phyloP scores from a whole-genome alignment of 1,140 invertebrate genomes.

The Brachionus koreanus region DNA sequence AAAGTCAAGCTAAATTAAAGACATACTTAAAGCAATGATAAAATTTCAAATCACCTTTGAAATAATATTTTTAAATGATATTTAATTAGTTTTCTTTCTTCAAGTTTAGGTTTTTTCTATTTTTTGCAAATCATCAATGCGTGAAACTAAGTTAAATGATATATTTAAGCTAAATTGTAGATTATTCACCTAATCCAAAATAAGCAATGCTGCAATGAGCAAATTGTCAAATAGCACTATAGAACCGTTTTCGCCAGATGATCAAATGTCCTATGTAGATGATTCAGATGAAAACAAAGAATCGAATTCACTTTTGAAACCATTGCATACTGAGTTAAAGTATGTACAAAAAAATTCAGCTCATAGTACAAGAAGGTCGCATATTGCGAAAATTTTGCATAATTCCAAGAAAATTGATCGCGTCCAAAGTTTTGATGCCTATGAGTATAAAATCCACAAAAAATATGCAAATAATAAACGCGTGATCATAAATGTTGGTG shows the following conservation, averaged over 20 bases:
- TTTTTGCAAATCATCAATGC: not conserved
- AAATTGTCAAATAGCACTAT: not conserved
- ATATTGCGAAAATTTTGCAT: not conserved
- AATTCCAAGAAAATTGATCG: not conserved
- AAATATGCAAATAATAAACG: conserved; percentile 52
- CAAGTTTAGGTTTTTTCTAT: not conserved
- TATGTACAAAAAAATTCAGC: not conserved
- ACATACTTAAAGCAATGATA: not conserved
- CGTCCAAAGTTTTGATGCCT: not conserved
- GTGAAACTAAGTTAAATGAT: not conserved
- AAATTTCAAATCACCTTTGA: not conserved
- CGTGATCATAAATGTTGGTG: conserved; percentile 92
- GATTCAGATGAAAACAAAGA: not conserved
- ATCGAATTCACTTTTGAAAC: not conserved
- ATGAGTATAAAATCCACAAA: not conserved
- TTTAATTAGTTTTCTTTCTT: not conserved
- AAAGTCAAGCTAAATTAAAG: not conserved
- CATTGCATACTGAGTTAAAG: not conserved
- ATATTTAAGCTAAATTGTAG: not conserved
- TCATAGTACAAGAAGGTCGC: not conserved
- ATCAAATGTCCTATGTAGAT: not conserved
- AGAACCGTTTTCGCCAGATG: not conserved
- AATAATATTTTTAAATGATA: not conserved
- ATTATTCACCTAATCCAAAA: not conserved
- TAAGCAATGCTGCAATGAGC: not conserved